phyloP scores from a whole-genome alignment of 2,888 invertebrate genomes.

The Ichneumoninae sp. region DNA sequence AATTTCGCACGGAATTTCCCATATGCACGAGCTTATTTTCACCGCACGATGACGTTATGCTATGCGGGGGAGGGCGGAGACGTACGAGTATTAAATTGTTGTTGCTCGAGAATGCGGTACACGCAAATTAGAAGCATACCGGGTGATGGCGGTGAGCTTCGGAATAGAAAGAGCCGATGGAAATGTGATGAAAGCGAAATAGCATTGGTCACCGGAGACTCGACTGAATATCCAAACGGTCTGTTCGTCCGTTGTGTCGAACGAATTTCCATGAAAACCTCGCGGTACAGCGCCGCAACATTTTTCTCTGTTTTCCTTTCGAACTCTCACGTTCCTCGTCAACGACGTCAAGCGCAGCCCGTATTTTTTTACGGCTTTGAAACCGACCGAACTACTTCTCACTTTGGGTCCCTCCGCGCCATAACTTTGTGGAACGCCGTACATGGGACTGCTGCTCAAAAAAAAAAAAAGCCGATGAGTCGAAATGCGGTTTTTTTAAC shows the following conservation, averaged over 20 bases:
- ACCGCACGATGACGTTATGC: slow-evolving; percentile 12
- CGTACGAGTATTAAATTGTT: slow-evolving; percentile 79
- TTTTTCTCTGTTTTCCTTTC: slow-evolving; percentile 47
- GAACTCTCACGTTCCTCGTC: slow-evolving; percentile 33
- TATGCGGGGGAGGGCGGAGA: slow-evolving; percentile 66
- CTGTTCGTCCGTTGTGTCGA: slow-evolving; percentile 22
- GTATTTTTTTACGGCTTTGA: slow-evolving; percentile 39
- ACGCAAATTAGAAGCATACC: slow-evolving; percentile 77
- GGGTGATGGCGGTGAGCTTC: slow-evolving; percentile 16
- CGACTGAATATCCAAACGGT: slow-evolving; percentile 34
- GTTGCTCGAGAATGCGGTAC: slow-evolving; percentile 59
- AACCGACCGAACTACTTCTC: slow-evolving; percentile 40
- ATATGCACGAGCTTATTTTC: neutral
- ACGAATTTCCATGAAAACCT: slow-evolving; percentile 42
- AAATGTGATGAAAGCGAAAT: slow-evolving; percentile 33
- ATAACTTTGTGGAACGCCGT: neutral
- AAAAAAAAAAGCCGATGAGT: slow-evolving; percentile 23
- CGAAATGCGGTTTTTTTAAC: slow-evolving; percentile 24
- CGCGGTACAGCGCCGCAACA: neutral
- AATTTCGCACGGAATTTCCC: neutral
- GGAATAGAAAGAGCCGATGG: slow-evolving; percentile 17
- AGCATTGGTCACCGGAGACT: slow-evolving; percentile 43
- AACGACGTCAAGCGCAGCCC: slow-evolving; percentile 24
- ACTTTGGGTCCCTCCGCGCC: slow-evolving; percentile 13
- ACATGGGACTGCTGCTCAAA: neutral